Percentiles rank a stretch among this genome's conserved stretches.
phyloP scores from a whole-genome alignment of 2,113 vertebrate species.

The Corynorhinus townsendii region DNA sequence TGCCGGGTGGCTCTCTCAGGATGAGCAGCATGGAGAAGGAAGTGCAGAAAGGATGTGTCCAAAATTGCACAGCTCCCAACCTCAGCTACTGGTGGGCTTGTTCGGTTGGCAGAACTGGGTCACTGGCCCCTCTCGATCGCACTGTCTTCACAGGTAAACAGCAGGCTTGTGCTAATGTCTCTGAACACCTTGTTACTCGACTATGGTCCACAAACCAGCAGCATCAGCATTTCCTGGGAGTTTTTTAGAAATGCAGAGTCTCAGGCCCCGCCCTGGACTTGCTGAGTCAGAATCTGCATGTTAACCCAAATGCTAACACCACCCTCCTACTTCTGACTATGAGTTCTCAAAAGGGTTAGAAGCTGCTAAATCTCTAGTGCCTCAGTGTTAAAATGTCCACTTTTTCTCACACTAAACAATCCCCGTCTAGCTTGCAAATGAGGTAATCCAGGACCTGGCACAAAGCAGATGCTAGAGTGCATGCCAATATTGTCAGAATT shows the following conservation, averaged over 20 bases:
- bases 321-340: neutral
- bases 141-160: neutral
- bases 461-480: neutral
- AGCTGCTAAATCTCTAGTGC: neutral
- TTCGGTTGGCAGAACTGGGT: no score
- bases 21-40: no score
- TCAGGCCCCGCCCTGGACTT: no score
- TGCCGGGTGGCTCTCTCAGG: neutral
- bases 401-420: neutral
- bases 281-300: neutral
- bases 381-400: neutral
- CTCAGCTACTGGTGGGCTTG: neutral
- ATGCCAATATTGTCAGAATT: neutral
- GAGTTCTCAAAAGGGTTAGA: neutral
- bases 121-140: neutral
- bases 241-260: neutral
- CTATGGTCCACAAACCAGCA: neutral
- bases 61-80: neutral
- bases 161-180: neutral
- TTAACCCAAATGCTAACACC: neutral
- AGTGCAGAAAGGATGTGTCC: accelerated
- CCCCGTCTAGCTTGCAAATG: neutral
- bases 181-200: neutral
- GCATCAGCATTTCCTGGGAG: neutral
- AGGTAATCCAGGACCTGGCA: neutral